phyloP scores from a whole-genome alignment of 2,888 invertebrate genomes.

The Girardia tigrina region DNA sequence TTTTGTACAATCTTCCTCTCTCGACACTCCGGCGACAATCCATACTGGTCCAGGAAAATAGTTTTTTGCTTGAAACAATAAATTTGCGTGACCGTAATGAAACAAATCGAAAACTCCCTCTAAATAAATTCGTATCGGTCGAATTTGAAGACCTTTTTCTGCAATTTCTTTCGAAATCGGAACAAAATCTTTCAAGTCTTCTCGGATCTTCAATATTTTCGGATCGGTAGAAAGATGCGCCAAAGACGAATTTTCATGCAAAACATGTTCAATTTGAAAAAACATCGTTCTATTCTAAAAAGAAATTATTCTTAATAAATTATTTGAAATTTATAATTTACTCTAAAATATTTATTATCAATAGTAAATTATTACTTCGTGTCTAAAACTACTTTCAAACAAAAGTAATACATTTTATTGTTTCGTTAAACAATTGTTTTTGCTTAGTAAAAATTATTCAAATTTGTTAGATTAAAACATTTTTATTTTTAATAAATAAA shows the following conservation, averaged over 20 bases:
- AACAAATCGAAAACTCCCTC: constrained; percentile 35
- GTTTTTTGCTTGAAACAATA: neutral
- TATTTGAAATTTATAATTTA: no score
- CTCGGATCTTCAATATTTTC: neutral
- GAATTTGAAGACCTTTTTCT: neutral
- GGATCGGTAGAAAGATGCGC: neutral
- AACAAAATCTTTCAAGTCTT: neutral
- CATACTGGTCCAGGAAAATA: constrained; percentile 14
- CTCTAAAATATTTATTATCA: no score
- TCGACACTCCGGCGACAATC: neutral
- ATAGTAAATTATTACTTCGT: no score
- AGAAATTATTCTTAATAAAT: no score
- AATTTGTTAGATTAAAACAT: no score
- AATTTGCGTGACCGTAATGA: constrained; percentile 9
- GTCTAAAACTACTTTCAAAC: no score
- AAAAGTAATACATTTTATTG: no score
- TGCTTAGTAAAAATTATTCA: no score
- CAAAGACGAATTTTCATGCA: neutral
- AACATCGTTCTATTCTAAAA: no score
- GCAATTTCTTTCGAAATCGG: neutral
- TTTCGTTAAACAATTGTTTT: no score
- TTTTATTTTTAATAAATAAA: no score
- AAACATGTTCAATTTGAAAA: neutral
- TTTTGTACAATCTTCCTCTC: neutral
- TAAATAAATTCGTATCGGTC: constrained; percentile 28